Conservation (phyloP, 2,113 vertebrate species). For the Sialia sialis region DNA sequence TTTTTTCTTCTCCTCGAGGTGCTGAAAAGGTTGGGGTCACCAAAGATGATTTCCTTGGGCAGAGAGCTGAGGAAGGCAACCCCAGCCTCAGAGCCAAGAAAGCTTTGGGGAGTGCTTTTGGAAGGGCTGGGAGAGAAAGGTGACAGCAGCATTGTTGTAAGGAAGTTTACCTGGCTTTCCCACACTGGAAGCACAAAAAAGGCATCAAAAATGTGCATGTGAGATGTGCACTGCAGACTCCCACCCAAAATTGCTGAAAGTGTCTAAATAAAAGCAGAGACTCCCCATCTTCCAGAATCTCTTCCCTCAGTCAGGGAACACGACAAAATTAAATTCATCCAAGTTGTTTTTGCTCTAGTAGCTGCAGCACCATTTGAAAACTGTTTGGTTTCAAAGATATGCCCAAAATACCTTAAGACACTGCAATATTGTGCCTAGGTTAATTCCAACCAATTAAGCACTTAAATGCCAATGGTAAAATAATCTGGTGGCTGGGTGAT, state of each 20-base stretch:
- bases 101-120: neutral
- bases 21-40: neutral
- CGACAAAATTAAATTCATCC: neutral
- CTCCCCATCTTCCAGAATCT: neutral
- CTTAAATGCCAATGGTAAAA: neutral
- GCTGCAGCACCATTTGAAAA: neutral
- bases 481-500: neutral
- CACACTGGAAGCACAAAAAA: neutral
- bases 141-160: neutral
- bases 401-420: neutral
- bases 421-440: neutral
- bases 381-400: neutral
- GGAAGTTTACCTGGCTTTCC: neutral
- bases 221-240: neutral
- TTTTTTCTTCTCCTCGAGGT: neutral
- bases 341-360: neutral
- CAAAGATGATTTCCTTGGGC: neutral
- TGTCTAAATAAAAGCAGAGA: neutral
- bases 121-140: neutral
- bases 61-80: neutral
- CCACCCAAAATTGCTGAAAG: neutral
- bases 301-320: neutral
- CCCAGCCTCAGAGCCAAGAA: neutral
- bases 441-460: neutral
- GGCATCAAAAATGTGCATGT: neutral